Percentiles rank a stretch among this genome's conserved stretches.
phyloP scores from a whole-genome alignment of 2,797 vertebrate species.

The Chloroceryle inda region DNA sequence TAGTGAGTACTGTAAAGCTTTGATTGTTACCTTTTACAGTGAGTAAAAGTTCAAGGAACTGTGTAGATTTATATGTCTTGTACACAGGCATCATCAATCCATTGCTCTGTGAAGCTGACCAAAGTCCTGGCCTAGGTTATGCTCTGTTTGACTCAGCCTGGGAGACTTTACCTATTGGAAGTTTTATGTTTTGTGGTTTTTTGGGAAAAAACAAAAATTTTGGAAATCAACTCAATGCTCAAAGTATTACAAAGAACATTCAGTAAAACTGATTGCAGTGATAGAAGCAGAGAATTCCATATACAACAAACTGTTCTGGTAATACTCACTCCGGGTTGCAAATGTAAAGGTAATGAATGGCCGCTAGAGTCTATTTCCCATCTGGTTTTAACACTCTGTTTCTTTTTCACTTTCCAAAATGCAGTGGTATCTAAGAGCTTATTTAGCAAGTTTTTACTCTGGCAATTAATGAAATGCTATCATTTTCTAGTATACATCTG shows the following conservation, averaged over 20 bases:
- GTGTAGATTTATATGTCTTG: neutral
- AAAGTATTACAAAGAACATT: neutral
- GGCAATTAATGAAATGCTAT: slow-evolving; percentile 60
- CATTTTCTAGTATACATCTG: slow-evolving; percentile 53
- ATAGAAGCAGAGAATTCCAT: neutral
- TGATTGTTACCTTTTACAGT: neutral
- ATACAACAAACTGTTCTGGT: neutral
- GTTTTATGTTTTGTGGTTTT: neutral
- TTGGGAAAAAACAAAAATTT: neutral
- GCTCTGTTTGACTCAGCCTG: neutral
- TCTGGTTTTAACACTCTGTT: slow-evolving; percentile 25
- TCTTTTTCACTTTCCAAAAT: slow-evolving; percentile 48
- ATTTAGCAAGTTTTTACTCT: slow-evolving; percentile 61
- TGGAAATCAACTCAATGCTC: neutral
- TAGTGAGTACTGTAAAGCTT: neutral
- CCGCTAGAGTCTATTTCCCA: neutral
- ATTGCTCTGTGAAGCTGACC: neutral
- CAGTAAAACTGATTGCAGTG: neutral
- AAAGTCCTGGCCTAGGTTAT: neutral
- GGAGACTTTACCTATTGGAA: neutral
- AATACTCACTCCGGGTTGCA: neutral
- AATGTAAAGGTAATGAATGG: neutral
- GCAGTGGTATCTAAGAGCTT: neutral
- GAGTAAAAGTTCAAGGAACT: neutral
- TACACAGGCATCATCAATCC: neutral